Percentiles rank a stretch among this genome's conserved stretches.
These are phyloP conservation scores for Allacma fusca DNA, from an alignment of 2,888 invertebrate species.

Conservation along the genomic window DNA sequence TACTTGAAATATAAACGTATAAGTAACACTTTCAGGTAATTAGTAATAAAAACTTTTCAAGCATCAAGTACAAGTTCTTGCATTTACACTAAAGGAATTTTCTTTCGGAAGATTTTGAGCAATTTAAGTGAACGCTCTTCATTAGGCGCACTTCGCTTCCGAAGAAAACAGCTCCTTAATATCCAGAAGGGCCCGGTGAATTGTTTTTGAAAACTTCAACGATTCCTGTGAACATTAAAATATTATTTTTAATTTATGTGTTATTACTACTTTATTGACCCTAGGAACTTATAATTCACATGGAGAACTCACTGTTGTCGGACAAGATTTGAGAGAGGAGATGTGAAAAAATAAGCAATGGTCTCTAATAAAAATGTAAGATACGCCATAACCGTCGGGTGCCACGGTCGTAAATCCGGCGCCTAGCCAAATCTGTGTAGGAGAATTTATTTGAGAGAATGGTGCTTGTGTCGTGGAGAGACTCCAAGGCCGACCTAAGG, in stretches of 20 bases:
- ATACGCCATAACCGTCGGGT: slow-evolving; percentile 20
- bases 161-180: slow-evolving; percentile 64
- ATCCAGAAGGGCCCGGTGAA: slow-evolving; percentile 21
- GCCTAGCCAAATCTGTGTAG: background rate
- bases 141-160: no score
- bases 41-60: no score
- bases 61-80: no score
- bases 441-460: background rate
- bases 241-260: slow-evolving; percentile 18
- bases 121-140: no score
- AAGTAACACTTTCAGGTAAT: no score
- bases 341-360: background rate
- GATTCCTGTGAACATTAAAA: slow-evolving; percentile 22
- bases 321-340: background rate
- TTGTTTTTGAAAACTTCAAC: background rate
- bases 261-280: background rate
- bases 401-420: background rate
- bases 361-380: slow-evolving; percentile 7
- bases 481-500: slow-evolving; percentile 9
- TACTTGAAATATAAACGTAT: no score
- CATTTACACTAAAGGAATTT: no score
- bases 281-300: background rate
- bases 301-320: background rate
- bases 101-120: no score
- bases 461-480: slow-evolving; percentile 9